Conservation (phyloP, 2,113 vertebrate species). For the Hippocampus abdominalis region DNA sequence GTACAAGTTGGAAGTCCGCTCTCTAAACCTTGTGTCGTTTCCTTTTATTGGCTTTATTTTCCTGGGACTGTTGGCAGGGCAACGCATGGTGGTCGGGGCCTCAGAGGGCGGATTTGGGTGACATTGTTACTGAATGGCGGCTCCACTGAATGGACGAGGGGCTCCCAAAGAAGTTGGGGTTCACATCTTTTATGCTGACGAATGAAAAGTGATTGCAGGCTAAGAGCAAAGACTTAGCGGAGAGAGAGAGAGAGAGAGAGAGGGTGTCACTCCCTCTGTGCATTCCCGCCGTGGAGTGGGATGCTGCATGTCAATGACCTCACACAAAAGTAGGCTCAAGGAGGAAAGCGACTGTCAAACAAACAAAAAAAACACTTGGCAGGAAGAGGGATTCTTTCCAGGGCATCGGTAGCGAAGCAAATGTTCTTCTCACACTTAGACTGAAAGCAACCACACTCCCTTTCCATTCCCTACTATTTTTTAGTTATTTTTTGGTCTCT, state of each 20-base stretch:
- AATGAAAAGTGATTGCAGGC: conserved; percentile 22
- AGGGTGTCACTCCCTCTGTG: not conserved
- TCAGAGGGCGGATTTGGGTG: conserved; percentile 14
- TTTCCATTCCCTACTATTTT: no score
- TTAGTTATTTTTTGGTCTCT: not conserved
- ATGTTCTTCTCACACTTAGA: conserved; percentile 24
- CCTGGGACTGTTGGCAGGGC: conserved; percentile 22
- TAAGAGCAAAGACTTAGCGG: not conserved
- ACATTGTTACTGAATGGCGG: conserved; percentile 31
- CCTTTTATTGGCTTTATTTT: conserved; percentile 25
- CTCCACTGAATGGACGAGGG: conserved; percentile 38
- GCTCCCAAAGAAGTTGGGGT: conserved; percentile 9
- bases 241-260: no score
- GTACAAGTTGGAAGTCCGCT: conserved; percentile 33
- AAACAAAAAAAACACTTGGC: conserved; percentile 36
- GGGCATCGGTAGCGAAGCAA: conserved; percentile 20
- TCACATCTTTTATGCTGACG: conserved; percentile 42
- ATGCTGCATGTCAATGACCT: conserved; percentile 66
- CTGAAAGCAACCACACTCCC: not conserved
- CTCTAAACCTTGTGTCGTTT: conserved; percentile 5
- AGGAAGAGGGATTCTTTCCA: conserved; percentile 19
- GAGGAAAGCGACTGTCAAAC: conserved; percentile 43
- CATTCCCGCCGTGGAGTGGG: conserved; percentile 12
- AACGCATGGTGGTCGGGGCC: conserved; percentile 6
- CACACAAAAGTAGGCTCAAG: conserved; percentile 39